Percentiles rank a stretch among this genome's conserved stretches.
phyloP scores from a whole-genome alignment of 2,113 vertebrate species.

The Laticauda colubrina region DNA sequence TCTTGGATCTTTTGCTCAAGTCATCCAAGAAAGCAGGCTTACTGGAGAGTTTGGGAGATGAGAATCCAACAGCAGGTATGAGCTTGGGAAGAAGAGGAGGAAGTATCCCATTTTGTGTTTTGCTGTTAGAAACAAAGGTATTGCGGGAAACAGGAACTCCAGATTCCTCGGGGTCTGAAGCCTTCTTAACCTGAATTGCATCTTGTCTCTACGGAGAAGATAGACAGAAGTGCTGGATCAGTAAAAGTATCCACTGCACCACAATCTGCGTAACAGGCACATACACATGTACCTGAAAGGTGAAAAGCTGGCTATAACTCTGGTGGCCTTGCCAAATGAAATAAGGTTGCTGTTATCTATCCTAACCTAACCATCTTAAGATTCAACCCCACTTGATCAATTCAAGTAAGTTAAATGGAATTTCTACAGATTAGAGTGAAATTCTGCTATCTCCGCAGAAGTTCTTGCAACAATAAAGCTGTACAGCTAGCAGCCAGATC shows the following conservation, averaged over 20 bases:
- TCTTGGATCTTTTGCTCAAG: conserved; percentile 77
- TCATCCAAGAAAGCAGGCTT: conserved; percentile 68
- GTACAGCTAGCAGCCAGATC: neutral
- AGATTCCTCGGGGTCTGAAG: conserved; percentile 70
- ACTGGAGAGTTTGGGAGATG: conserved; percentile 55
- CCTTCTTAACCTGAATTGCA: conserved; percentile 66
- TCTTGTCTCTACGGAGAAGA: conserved; percentile 42
- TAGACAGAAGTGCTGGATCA: conserved; percentile 13
- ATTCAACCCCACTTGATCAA: neutral
- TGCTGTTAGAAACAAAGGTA: neutral
- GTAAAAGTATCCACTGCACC: neutral
- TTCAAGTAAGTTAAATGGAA: neutral
- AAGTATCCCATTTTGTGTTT: conserved; percentile 47
- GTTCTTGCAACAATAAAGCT: neutral
- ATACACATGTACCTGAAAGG: neutral
- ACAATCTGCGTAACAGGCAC: neutral
- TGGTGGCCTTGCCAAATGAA: neutral
- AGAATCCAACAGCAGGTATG: conserved; percentile 38
- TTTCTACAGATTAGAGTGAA: neutral
- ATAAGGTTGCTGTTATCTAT: neutral
- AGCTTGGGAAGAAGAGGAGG: conserved; percentile 14
- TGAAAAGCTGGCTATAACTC: too few relatives aligned
- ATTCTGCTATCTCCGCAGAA: neutral
- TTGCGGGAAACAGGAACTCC: conserved; percentile 70
- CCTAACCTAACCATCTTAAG: neutral